Evolutionary conservation across 2,888 invertebrate species (phyloP).

Genomic region (Drosophila rubida): DNA sequence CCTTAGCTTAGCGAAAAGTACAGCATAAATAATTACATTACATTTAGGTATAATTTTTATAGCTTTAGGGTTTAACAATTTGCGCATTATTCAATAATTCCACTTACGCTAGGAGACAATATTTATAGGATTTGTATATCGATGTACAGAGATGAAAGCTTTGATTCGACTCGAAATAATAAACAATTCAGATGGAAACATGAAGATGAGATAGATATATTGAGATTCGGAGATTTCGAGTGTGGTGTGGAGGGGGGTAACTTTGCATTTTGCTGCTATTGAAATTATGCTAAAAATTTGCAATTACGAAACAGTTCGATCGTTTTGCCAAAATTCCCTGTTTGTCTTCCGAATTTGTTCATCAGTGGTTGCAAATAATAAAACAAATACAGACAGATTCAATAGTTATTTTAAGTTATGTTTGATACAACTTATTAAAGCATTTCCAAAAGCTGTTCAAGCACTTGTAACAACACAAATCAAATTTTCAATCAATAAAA

Average conservation of each 20-base stretch:
- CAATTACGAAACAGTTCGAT: conserved; percentile 47
- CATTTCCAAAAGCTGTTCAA: conserved; percentile 60
- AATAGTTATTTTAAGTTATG: conserved; percentile 21
- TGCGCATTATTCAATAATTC: conserved; percentile 45
- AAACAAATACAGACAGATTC: conserved; percentile 23
- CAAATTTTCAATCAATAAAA: conserved; percentile 32
- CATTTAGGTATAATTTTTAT: conserved; percentile 50
- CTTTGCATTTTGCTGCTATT: conserved; percentile 31
- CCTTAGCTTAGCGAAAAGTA: conserved; percentile 82
- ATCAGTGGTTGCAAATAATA: conserved; percentile 48
- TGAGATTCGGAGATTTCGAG: conserved; percentile 9
- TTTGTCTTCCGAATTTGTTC: conserved; percentile 82
- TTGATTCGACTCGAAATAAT: conserved; percentile 34
- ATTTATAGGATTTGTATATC: conserved; percentile 37
- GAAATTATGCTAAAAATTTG: conserved; percentile 57
- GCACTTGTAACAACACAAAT: conserved; percentile 68
- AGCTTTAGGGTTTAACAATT: conserved; percentile 63
- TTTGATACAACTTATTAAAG: conserved; percentile 67
- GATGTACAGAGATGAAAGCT: conserved; percentile 46
- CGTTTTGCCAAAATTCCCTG: conserved; percentile 69
- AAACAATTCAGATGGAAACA: conserved; percentile 21
- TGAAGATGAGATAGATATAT: not conserved
- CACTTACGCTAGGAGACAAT: conserved; percentile 51
- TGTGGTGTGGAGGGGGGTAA: conserved; percentile 14
- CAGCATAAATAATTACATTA: conserved; percentile 79